These are phyloP conservation scores for Pseudochirops corinnae DNA, from an alignment of 2,797 vertebrate species.

Conservation along the genomic window DNA sequence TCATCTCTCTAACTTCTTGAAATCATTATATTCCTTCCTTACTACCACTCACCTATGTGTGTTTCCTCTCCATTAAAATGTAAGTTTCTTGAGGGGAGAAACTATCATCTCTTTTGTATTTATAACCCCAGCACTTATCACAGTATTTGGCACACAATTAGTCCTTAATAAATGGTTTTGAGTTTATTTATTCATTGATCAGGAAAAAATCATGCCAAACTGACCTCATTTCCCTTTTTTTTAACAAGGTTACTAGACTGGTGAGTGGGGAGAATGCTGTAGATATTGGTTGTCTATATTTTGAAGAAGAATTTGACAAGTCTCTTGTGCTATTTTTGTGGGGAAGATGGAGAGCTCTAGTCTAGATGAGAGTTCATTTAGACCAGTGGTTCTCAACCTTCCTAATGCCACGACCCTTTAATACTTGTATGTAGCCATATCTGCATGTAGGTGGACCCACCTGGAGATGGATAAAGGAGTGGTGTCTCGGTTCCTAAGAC, in stretches of 20 bases:
- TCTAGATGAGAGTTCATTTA: not conserved
- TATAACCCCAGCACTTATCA: not conserved
- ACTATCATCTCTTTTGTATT: not conserved
- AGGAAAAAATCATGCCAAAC: not conserved
- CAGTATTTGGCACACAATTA: not conserved
- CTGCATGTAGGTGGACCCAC: no score
- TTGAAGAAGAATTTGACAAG: not conserved
- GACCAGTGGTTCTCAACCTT: not conserved
- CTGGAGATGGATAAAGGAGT: no score
- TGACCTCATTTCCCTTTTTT: not conserved
- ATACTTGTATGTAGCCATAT: no score
- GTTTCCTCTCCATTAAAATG: not conserved
- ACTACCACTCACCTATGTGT: not conserved
- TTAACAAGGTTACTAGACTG: not conserved
- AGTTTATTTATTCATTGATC: not conserved
- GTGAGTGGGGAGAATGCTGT: not conserved
- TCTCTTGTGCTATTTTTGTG: not conserved
- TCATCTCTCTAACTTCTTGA: not conserved
- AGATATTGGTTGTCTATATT: not conserved
- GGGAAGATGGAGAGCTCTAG: not conserved
- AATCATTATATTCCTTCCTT: not conserved
- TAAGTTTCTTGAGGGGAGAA: not conserved
- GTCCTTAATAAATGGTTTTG: not conserved
- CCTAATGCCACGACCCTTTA: no score
- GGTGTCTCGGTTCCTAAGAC: no score